Percentiles rank a stretch among this genome's conserved stretches.
Evolutionary conservation across 2,113 vertebrate genomes (phyloP).

Genomic region (Corynorhinus townsendii): DNA sequence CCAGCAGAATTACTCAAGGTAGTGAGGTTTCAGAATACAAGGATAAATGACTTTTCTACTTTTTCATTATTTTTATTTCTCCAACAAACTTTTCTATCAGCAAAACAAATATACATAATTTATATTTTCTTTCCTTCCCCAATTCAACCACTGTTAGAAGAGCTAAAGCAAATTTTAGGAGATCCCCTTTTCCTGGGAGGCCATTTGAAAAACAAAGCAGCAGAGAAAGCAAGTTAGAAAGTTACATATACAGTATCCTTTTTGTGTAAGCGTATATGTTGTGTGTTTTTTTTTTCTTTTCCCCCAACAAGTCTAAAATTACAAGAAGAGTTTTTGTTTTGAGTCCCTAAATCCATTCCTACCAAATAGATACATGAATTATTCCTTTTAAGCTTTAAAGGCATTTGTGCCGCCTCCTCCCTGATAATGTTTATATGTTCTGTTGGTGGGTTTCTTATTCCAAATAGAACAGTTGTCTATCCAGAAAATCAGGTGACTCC

Average conservation of each 20-base stretch:
- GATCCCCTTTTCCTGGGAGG: not conserved
- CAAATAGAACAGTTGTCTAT: not conserved
- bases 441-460: not conserved
- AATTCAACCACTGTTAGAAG: not conserved
- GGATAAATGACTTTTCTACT: not conserved
- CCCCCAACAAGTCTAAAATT: not conserved
- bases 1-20: not conserved
- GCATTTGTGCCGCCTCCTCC: not conserved
- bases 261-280: not conserved
- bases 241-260: not conserved
- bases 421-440: not conserved
- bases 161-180: constrained; percentile 32
- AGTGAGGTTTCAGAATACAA: not conserved
- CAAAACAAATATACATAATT: not conserved
- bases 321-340: not conserved
- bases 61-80: not conserved
- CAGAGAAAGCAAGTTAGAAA: not conserved
- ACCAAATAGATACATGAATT: not conserved
- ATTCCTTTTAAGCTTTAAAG: not conserved
- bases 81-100: not conserved
- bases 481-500: not conserved
- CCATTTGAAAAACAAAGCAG: not conserved
- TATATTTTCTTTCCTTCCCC: not conserved
- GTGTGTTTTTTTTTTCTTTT: not conserved
- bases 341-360: not conserved